Evolutionary conservation across 2,888 invertebrate genomes (phyloP).

Genomic region (Caenorhabditis panamensis): DNA sequence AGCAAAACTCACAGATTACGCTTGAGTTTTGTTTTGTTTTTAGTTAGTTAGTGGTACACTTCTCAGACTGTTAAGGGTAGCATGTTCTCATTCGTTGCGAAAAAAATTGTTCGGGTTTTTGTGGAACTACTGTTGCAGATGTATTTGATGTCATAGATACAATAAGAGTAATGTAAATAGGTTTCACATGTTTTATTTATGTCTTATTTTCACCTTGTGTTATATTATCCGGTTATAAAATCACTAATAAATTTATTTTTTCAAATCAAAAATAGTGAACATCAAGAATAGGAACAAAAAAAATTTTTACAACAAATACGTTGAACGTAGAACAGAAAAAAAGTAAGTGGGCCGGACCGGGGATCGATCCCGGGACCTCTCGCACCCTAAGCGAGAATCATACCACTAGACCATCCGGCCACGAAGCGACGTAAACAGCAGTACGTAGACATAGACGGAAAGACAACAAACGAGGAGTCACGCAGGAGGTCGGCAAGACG

Average conservation of each 20-base stretch:
- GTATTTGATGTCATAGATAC: constrained; percentile 6
- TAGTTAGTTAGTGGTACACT: not conserved
- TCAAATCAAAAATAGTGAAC: no score
- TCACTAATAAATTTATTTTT: no score
- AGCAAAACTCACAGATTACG: constrained; percentile 63
- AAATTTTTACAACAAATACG: no score
- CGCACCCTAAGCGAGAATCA: constrained; percentile 82
- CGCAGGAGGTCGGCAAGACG: constrained; percentile 3
- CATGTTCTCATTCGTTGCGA: constrained; percentile 4
- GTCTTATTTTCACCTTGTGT: constrained; percentile 30
- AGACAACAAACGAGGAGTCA: not conserved
- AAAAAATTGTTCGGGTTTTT: constrained; percentile 5
- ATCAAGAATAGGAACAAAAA: no score
- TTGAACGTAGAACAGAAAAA: no score
- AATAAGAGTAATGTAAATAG: not conserved
- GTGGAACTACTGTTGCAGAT: not conserved
- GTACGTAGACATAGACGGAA: constrained; percentile 7
- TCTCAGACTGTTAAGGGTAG: constrained; percentile 35
- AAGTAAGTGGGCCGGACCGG: constrained; percentile 73
- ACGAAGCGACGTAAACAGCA: constrained; percentile 7
- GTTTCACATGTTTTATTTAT: not conserved
- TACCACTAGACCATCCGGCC: constrained; percentile 81
- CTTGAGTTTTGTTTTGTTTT: constrained; percentile 5
- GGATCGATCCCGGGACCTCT: constrained; percentile 81
- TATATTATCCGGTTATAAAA: constrained; percentile 34